phyloP scores from a whole-genome alignment of 2,113 vertebrate species.

The rat (Rattus norvegicus) region GRCr8 NC_086025.1:29209501-29210000 shows the following conservation, averaged over 20 bases:
- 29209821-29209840: neutral
- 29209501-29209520: neutral
- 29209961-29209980: neutral
- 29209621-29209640: too few species aligned
- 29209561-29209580: too few species aligned
- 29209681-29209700: neutral
- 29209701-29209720: neutral
- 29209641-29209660: neutral
- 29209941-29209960: neutral
- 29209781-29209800: neutral
- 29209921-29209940: neutral
- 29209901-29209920: neutral
- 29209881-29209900: neutral
- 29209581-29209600: neutral
- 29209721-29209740: neutral
- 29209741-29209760: neutral
- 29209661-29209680: neutral
- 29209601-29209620: neutral
- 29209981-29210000: neutral
- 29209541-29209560: too few species aligned
- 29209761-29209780: neutral
- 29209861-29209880: neutral
- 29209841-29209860: neutral
- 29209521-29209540: too few species aligned
- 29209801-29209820: neutral